phyloP scores from a whole-genome alignment of 2,113 vertebrate species.

The Neomonachus schauinslandi region DNA sequence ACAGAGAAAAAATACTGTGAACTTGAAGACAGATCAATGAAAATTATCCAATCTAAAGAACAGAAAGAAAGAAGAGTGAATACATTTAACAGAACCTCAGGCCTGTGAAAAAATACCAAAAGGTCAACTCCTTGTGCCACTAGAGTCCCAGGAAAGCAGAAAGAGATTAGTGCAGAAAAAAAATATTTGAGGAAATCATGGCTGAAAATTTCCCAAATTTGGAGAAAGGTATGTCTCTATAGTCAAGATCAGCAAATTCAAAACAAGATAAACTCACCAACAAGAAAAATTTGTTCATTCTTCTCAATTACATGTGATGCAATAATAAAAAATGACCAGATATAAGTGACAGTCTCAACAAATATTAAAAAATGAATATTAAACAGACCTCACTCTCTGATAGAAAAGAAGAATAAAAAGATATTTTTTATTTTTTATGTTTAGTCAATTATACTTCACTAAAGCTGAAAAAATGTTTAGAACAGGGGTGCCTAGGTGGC shows the following conservation, averaged over 20 bases:
- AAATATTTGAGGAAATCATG: conserved; percentile 6
- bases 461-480: conserved; percentile 21
- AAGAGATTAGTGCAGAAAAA: neutral
- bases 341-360: neutral
- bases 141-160: neutral
- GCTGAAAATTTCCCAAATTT: neutral
- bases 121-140: neutral
- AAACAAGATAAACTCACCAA: neutral
- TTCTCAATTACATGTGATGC: neutral
- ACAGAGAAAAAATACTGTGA: neutral
- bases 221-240: neutral
- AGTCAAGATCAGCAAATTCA: conserved; percentile 1
- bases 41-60: conserved; percentile 1
- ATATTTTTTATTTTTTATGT: neutral
- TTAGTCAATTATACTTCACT: neutral
- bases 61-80: neutral
- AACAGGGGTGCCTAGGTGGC: no score
- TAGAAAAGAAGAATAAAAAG: neutral
- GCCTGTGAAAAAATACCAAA: neutral
- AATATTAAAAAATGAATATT: neutral
- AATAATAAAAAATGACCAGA: neutral
- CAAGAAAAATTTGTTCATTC: conserved; percentile 12
- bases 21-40: neutral
- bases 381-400: neutral
- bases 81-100: neutral